These are phyloP conservation scores for Nebria salina DNA, from an alignment of 2,888 invertebrate species.

Conservation along the genomic window DNA sequence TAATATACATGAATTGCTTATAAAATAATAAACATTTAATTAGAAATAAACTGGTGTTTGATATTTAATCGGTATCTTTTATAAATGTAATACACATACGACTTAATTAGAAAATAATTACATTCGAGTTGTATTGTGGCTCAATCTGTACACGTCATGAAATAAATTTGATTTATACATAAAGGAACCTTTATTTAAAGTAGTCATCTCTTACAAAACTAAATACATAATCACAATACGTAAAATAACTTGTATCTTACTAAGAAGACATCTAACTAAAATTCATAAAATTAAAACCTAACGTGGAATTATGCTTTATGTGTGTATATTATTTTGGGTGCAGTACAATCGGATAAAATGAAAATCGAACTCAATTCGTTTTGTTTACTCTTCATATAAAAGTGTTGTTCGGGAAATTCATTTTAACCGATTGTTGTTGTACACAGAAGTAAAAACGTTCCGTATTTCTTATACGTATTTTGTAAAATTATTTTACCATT, in stretches of 20 bases:
- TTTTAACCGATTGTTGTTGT: neutral
- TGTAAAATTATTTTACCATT: constrained; percentile 12
- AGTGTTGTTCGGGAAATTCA: too few relatives aligned
- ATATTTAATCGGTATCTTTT: neutral
- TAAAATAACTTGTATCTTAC: constrained; percentile 26
- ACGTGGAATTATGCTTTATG: neutral
- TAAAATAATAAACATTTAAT: neutral
- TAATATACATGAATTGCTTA: constrained; percentile 4
- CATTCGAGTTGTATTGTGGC: neutral
- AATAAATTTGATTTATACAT: constrained; percentile 10
- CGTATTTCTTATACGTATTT: constrained; percentile 13
- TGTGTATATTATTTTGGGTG: neutral
- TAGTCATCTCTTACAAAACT: constrained; percentile 33
- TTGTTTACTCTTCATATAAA: too few relatives aligned
- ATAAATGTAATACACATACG: constrained; percentile 1
- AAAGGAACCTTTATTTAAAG: constrained; percentile 38
- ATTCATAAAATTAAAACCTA: constrained; percentile 30
- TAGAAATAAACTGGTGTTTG: constrained; percentile 6
- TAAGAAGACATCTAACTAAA: constrained; percentile 9
- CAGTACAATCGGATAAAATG: neutral
- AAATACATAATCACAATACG: constrained; percentile 44
- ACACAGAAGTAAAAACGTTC: constrained; percentile 34
- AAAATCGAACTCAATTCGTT: constrained; percentile 13
- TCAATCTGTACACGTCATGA: neutral
- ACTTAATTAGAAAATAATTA: neutral